Conservation (phyloP, 2,113 vertebrate genomes). For the Aplodontia rufa region DNA sequence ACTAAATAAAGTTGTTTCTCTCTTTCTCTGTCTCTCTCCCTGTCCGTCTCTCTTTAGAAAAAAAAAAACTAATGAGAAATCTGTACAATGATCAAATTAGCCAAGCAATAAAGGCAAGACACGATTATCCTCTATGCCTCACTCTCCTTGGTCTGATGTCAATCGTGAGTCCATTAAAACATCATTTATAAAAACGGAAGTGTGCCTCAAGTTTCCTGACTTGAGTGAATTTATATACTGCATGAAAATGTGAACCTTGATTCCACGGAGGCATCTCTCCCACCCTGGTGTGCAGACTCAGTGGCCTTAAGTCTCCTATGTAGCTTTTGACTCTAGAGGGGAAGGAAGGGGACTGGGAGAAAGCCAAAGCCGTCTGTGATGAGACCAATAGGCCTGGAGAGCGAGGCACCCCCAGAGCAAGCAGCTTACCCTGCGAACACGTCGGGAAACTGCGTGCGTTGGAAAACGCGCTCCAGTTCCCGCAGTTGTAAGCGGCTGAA, state of each 20-base stretch:
- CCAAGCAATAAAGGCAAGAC: background rate
- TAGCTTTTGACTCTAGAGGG: background rate
- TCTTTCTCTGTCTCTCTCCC: too few relatives aligned
- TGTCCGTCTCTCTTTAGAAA: too few relatives aligned
- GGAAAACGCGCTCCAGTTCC: slow-evolving; percentile 83
- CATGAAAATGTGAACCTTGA: background rate
- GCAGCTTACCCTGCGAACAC: slow-evolving; percentile 80
- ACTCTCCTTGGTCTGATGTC: too few relatives aligned
- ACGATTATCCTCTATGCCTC: background rate
- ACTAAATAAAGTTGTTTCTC: too few relatives aligned
- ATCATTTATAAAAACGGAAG: background rate
- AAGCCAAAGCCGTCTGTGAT: background rate
- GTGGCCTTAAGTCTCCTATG: background rate
- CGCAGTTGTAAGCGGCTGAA: slow-evolving; percentile 82
- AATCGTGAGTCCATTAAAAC: background rate
- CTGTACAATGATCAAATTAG: background rate
- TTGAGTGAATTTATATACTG: background rate
- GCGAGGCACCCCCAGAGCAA: background rate
- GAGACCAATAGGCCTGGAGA: background rate
- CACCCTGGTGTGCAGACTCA: background rate
- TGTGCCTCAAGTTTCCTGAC: background rate
- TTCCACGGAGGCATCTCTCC: background rate
- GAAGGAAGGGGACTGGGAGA: background rate
- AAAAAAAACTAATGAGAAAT: background rate
- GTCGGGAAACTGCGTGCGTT: slow-evolving; percentile 83